Evolutionary conservation across 2,797 vertebrate species (phyloP).

Genomic region (Argya squamiceps): DNA sequence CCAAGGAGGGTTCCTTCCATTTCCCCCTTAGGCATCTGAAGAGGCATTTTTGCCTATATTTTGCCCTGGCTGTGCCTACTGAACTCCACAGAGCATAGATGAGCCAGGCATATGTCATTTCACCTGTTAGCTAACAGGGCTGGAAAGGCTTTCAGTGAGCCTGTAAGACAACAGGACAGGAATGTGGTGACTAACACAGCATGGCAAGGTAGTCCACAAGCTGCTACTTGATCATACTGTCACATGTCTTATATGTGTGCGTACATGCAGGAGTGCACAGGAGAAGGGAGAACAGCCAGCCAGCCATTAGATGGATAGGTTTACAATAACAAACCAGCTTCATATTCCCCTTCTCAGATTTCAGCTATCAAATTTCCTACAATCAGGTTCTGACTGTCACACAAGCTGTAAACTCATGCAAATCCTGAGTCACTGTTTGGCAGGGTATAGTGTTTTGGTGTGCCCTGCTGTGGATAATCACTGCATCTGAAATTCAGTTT

Average conservation of each 20-base stretch:
- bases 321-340: background rate
- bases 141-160: background rate
- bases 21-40: background rate
- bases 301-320: background rate
- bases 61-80: background rate
- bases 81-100: background rate
- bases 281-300: background rate
- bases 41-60: background rate
- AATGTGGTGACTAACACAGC: background rate
- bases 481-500: background rate
- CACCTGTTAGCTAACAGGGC: background rate
- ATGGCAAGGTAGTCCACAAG: background rate
- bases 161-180: background rate
- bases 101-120: background rate
- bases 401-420: background rate
- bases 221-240: background rate
- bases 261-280: background rate
- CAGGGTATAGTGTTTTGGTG: background rate
- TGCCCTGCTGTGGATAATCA: background rate
- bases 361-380: background rate
- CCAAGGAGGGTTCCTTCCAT: background rate
- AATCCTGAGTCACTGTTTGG: conserved; percentile 11
- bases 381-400: background rate
- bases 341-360: background rate
- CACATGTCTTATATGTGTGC: background rate